These are phyloP conservation scores for Chaetops frenatus DNA, from an alignment of 2,113 vertebrate species.

Conservation along the genomic window DNA sequence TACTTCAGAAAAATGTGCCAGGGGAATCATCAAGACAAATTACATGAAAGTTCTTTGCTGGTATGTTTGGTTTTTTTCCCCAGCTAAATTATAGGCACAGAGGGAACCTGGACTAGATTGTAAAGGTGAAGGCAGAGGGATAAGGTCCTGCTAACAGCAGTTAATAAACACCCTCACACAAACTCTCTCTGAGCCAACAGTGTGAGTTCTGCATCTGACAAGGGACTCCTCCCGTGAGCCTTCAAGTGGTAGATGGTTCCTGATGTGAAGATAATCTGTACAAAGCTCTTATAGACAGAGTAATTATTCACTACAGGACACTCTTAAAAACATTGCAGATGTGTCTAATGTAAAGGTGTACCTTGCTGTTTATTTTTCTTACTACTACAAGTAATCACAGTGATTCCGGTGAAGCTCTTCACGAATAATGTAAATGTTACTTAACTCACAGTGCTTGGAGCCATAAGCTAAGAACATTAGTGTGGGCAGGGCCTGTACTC, in stretches of 20 bases:
- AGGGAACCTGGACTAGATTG: accelerated
- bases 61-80: not conserved
- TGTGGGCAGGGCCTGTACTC: not conserved
- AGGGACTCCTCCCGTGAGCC: not conserved
- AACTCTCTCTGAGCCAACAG: not conserved
- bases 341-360: not conserved
- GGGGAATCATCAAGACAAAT: not conserved
- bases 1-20: not conserved
- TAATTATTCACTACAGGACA: not conserved
- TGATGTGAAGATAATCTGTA: not conserved
- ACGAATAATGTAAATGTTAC: not conserved
- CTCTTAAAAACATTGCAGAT: not conserved
- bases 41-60: not conserved
- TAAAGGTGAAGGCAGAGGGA: not conserved
- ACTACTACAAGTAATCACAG: not conserved
- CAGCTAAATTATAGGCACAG: not conserved
- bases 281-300: not conserved
- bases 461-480: not conserved
- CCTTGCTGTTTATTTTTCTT: not conserved
- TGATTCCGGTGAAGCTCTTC: not conserved
- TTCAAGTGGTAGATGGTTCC: not conserved
- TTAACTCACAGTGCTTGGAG: not conserved
- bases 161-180: not conserved
- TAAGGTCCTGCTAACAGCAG: not conserved
- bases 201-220: not conserved